Base-by-base conservation (phyloP, 35 echinoderm and acorn worm genomes). In the Anneissia japonica region DNA sequence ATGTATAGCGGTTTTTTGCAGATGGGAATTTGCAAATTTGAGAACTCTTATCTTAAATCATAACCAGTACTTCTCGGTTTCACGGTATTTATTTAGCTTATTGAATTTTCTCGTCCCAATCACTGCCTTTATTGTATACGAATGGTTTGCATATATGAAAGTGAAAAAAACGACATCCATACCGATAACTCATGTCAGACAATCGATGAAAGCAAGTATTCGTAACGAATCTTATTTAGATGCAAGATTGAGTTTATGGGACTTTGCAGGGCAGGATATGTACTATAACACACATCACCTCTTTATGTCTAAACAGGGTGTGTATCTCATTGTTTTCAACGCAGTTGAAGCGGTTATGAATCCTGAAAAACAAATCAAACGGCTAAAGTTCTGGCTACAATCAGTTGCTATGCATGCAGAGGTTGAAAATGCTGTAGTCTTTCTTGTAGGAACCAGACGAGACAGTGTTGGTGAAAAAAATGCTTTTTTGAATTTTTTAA, bases 201-300 rank as follows among this genome's bases (percentile, higher is more conserved):
- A 64, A 26, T 64, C 51, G 26, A 9, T 64, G 21, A 64, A 64
- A 64, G 51, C 51, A 6, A 26, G 2, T 23, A 64, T 64, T 23
- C 51, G 51, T 64, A 64, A 64, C 21, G 51, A 64, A 64, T 12
- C 51, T 9, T 64, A 16, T 23, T 23, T 64, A 23, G 51, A 64
- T 35, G 34, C 38, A 4, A 81, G 38, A 26, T 32, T 81, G 12
- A 81, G 36, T 39, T 30, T 81, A 38, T 81, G 79, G 79, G 79
- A 81, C 23, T 81, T 81, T 81, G 79, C 79, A 3, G 79, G 79
- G 9, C 35, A 81, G 6, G 79, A 81, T 26, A 38, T 81, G 35
- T 81, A 81, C 23, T 81, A 81, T 26, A 81, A 81, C 23, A 81
- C 79, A 30, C 79, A 81, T 37, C 35, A 81, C n/a, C 35, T 81